Evolutionary conservation across 2,113 vertebrate species (phyloP), one percentile per base, ranked within the genome.

Genomic region (Ibidorhyncha struthersii): DNA sequence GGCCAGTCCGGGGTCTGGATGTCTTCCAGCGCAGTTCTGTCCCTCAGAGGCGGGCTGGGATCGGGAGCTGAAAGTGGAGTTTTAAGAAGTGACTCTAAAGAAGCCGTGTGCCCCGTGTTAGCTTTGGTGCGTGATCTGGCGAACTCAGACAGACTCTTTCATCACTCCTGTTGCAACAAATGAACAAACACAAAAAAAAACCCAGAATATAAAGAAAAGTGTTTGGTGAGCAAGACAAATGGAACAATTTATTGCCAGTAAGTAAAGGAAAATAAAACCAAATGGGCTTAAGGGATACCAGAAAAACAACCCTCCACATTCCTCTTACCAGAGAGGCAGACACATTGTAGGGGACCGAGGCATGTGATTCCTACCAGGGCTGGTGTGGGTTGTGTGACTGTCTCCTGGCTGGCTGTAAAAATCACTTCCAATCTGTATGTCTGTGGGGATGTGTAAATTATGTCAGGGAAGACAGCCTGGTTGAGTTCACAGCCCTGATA

Each of bases 231-330:
- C 67, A 76, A 83, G 88, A 77, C 43, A 91, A 95, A 69, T 47
- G 83, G 55, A 86, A 86, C 43, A 45, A 78, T 69, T 82, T 65
- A 40, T 53, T 91, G 90, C 89, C 89, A 96, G 89, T 69, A 72
- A 95, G 80, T 62, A 45, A 88, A 86, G 89, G 55, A 89, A 95
- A 93, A 94, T n/a, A 38, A 89, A 92, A 70, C 38, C 58, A 55
- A 87, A 89, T 71, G 86, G 26, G 65, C 34, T 89, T 78, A 82
- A 93, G 65, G 77, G 66, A 45, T 56, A 72, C 20, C 40, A 91
- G 87, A 52, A 88, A 89, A 94, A 72, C 78, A 87, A 25, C 23
- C 21, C 89, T 91, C 47, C 0, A 1, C 70, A 19, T 82, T 82
- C 43, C 52, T 93, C 53, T 66, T 79, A 29, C 26, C 76, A 80